Base-by-base conservation (phyloP, 2,888 invertebrate species). In the Tetrapedia diversipes region DNA sequence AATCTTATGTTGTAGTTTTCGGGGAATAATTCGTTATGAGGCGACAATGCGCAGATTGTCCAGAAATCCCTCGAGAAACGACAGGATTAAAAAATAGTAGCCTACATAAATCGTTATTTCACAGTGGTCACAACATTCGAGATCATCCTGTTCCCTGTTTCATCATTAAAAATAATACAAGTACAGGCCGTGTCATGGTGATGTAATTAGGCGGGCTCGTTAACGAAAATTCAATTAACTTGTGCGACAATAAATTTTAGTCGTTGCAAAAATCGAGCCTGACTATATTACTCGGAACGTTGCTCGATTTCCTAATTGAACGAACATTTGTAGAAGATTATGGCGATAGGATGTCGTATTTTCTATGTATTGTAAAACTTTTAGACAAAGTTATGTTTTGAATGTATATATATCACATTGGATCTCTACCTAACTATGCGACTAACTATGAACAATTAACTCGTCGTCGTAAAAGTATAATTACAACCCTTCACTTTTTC, bases 361-460 rank as follows among this genome's bases (percentile, higher is more conserved):
- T 59, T 66, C 56, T 59, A 71, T 45, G 63, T 74, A 77, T 86
- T 86, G 82, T 86, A 86, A 78, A 84, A 87, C 71, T 75, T 71
- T 86, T 86, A 84, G 84, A 86, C 81, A 86, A 86, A 83, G 73
- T 84, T 83, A 81, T 64, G 11, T 22, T 66, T 69, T 60, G 72
- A 64, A 76, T 81, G 71, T 80, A 79, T 83, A 77, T 83, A 82
- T 83, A 79, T 86, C 84, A 84, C 81, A 85, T 80, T 83, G 79
- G 76, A 83, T 54, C 39, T 78, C 73, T 85, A 84, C 60, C 71
- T 72, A 78, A 69, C 78, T 85, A 82, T 63, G 45, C 75, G 66
- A 79, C 79, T 87, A 81, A 64, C 73, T 83, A 83, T 79, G 80
- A 85, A 84, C 72, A 79, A 81, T 72, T 73, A 71, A 67, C 73